Percentiles rank a stretch among this genome's conserved stretches.
Conservation (phyloP, 2,888 invertebrate genomes). For the Cataglyphis livida region DNA sequence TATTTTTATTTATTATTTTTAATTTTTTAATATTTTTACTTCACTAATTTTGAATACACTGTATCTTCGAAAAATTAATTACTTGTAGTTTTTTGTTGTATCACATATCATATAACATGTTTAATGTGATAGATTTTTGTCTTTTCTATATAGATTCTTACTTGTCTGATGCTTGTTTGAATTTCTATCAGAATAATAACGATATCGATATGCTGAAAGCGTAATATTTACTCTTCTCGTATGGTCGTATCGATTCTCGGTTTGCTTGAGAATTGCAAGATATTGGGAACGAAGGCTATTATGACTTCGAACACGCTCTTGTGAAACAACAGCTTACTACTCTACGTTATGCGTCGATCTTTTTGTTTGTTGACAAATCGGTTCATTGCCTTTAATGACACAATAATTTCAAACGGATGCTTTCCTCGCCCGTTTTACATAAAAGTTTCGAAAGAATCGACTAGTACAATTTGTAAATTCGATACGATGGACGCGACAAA, state of each 20-base stretch:
- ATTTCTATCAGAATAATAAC: conserved; percentile 22
- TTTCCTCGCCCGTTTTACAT: neutral
- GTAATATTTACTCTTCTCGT: conserved; percentile 14
- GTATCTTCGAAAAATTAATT: neutral
- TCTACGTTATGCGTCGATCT: neutral
- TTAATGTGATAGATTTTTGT: conserved; percentile 2
- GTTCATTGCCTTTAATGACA: neutral
- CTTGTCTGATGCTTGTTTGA: conserved; percentile 34
- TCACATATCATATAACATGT: neutral
- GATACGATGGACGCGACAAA: neutral
- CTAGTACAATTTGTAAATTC: neutral
- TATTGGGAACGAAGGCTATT: conserved; percentile 26
- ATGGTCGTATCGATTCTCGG: conserved; percentile 12
- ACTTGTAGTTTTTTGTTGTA: neutral
- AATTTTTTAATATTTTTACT: neutral
- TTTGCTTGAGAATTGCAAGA: conserved; percentile 40
- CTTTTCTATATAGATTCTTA: conserved; percentile 8
- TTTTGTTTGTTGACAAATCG: neutral
- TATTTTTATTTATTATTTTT: too few species aligned
- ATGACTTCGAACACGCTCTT: conserved; percentile 24
- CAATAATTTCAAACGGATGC: neutral
- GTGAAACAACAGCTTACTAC: conserved; percentile 10
- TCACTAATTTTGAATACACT: neutral
- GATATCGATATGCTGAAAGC: conserved; percentile 33
- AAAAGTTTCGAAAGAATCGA: neutral